Percentiles rank a stretch among this genome's conserved stretches.
phyloP scores from a whole-genome alignment of 2,113 vertebrate species.

The Psittacula cyanocephala region DNA sequence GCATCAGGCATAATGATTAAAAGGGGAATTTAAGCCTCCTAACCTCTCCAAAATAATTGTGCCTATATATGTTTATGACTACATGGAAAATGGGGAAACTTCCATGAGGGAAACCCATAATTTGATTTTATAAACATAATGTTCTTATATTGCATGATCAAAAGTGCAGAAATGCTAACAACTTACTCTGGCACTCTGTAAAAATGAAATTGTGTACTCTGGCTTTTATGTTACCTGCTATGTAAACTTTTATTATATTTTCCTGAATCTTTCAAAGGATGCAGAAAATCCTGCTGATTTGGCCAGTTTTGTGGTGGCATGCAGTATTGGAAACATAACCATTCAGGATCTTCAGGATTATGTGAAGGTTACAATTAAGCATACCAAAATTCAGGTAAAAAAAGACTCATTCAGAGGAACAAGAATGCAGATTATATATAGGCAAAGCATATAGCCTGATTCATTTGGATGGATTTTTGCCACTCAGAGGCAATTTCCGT shows the following conservation, averaged over 20 bases:
- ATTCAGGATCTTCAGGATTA: slow-evolving; percentile 83
- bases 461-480: background rate
- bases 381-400: slow-evolving; percentile 81
- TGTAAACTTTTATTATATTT: slow-evolving; percentile 10
- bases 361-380: slow-evolving; percentile 85
- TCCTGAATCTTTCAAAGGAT: slow-evolving; percentile 69
- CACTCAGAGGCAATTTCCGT: background rate
- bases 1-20: slow-evolving; percentile 1
- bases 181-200: slow-evolving; percentile 20
- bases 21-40: background rate
- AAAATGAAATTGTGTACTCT: slow-evolving; percentile 38
- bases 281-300: slow-evolving; percentile 67
- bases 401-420: background rate
- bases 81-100: slow-evolving; percentile 39
- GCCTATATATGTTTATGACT: slow-evolving; percentile 33
- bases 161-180: slow-evolving; percentile 69
- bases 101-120: slow-evolving; percentile 41
- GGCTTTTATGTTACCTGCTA: background rate
- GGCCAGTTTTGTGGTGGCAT: slow-evolving; percentile 93
- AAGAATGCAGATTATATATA: background rate
- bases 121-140: slow-evolving; percentile 66
- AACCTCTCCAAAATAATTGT: background rate
- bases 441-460: background rate
- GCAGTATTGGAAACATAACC: slow-evolving; percentile 88
- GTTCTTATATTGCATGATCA: slow-evolving; percentile 32